These are phyloP conservation scores for Hetaerina americana DNA, from an alignment of 1,140 invertebrate genomes.

Conservation along the genomic window DNA sequence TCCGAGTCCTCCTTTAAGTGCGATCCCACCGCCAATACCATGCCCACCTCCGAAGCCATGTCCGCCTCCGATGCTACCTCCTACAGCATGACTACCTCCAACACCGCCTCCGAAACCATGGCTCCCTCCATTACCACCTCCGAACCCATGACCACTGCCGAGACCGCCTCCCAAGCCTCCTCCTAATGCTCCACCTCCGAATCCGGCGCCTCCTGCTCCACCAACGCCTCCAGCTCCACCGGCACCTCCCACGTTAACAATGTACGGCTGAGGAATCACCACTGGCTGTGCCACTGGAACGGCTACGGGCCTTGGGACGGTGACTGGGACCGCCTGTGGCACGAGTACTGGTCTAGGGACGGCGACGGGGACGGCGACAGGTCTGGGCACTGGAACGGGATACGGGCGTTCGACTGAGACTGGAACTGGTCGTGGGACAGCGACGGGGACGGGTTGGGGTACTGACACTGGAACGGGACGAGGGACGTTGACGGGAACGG, in stretches of 20 bases:
- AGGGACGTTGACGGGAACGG: background rate
- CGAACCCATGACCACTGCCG: background rate
- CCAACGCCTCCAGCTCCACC: background rate
- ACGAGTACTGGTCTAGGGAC: background rate
- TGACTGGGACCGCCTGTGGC: background rate
- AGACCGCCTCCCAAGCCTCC: background rate
- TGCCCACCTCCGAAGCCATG: background rate
- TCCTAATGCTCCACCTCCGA: background rate
- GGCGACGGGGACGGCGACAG: background rate
- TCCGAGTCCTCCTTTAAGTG: background rate
- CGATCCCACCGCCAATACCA: background rate
- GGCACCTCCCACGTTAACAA: no score
- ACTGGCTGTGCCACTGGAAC: background rate
- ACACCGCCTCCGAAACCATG: background rate
- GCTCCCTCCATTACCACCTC: no score
- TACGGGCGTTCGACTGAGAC: no score
- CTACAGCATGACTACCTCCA: background rate
- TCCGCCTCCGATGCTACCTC: background rate
- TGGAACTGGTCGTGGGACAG: no score
- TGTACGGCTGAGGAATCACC: no score
- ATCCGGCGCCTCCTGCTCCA: background rate
- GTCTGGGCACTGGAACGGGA: no score
- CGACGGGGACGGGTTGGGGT: no score
- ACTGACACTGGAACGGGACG: conserved; percentile 2
- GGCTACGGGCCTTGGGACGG: background rate